A percentile compares a stretch with the other conserved stretches of the same genome.
Evolutionary conservation across 2,113 vertebrate species (phyloP).

Genomic region (Paratilapia polleni): DNA sequence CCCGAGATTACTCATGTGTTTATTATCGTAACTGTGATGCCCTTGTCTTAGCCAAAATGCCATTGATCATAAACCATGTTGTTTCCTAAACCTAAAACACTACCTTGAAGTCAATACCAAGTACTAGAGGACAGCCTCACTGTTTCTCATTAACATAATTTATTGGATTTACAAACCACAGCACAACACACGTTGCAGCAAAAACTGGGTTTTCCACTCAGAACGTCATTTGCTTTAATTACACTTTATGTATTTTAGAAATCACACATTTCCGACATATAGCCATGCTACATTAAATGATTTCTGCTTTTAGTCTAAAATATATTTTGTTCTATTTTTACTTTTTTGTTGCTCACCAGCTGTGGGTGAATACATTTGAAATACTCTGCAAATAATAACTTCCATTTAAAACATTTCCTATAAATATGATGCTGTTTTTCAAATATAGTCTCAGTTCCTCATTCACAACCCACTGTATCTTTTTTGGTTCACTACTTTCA

Average conservation of each 20-base stretch:
- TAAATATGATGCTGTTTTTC: background rate
- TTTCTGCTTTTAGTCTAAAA: background rate
- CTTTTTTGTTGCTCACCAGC: background rate
- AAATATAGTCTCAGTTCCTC: no score
- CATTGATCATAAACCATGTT: background rate
- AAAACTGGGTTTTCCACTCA: background rate
- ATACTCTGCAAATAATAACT: background rate
- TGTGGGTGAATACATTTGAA: background rate
- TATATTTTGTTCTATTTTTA: background rate
- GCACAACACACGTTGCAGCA: background rate
- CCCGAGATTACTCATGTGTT: background rate
- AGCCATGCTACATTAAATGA: background rate
- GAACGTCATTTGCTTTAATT: background rate
- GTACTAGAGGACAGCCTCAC: no score
- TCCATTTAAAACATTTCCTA: no score
- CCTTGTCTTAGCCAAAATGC: background rate
- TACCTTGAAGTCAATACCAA: background rate
- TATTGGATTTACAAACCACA: constrained; percentile 13
- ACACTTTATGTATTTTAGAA: background rate
- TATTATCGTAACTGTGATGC: background rate
- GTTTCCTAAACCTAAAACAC: background rate
- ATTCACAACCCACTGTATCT: no score
- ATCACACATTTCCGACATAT: no score
- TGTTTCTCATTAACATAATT: background rate
- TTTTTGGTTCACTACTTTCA: background rate